Percentiles rank a stretch among this genome's conserved stretches.
Evolutionary conservation across 1,140 invertebrate genomes (phyloP).

Genomic region (Eubasilissa regina): DNA sequence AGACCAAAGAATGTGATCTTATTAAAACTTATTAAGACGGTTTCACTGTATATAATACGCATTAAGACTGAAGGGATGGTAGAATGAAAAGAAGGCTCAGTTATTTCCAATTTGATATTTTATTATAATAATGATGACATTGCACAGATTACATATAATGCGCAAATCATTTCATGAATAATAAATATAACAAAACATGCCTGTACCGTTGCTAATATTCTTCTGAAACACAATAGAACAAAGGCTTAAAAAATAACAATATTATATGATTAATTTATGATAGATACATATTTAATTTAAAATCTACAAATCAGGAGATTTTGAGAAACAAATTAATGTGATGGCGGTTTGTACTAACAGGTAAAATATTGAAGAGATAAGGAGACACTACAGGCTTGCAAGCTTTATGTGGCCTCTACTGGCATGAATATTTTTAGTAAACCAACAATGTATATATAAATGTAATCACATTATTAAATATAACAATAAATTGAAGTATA

Average conservation of each 20-base stretch:
- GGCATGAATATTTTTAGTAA: background rate
- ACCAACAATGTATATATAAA: constrained; percentile 12
- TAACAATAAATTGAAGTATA: constrained; percentile 12
- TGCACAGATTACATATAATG: constrained; percentile 50
- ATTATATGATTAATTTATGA: constrained; percentile 22
- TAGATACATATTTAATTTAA: constrained; percentile 42
- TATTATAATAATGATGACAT: constrained; percentile 41
- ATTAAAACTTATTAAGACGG: too few species aligned
- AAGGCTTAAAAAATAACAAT: constrained; percentile 44
- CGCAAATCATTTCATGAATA: constrained; percentile 44
- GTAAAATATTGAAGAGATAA: constrained; percentile 24
- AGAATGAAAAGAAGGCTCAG: background rate
- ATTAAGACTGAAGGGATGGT: background rate
- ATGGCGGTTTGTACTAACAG: constrained; percentile 52
- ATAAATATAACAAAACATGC: constrained; percentile 49
- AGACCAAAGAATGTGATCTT: too few species aligned
- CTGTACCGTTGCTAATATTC: constrained; percentile 28
- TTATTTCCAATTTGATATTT: constrained; percentile 45
- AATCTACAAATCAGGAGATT: constrained; percentile 22
- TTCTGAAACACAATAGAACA: constrained; percentile 37
- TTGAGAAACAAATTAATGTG: constrained; percentile 11
- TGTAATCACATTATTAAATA: constrained; percentile 39
- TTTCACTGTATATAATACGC: too few species aligned
- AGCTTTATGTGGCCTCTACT: background rate
- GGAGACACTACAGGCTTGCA: background rate